phyloP scores from a whole-genome alignment of 1,140 invertebrate species.

The Monochamus saltuarius region DNA sequence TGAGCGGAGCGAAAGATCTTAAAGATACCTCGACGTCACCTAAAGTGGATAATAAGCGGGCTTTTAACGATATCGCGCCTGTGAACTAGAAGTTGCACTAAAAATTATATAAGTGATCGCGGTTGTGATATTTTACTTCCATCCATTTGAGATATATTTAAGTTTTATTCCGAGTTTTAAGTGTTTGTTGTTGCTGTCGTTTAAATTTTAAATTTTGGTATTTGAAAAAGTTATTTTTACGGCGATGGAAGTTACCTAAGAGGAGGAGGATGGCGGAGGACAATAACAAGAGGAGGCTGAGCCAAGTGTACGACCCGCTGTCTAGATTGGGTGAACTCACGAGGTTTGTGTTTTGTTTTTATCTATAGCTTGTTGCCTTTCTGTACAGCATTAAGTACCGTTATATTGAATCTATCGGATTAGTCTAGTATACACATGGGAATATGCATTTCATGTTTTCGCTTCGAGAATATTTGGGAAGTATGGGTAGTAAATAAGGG shows the following conservation, averaged over 20 bases:
- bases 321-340: slow-evolving; percentile 65
- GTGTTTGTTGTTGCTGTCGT: slow-evolving; percentile 3
- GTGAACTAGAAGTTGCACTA: no score
- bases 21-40: slow-evolving; percentile 18
- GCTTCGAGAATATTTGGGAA: no score
- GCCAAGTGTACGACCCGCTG: slow-evolving; percentile 77
- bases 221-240: neutral
- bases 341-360: slow-evolving; percentile 24
- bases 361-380: neutral
- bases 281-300: slow-evolving; percentile 58
- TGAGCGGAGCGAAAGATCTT: slow-evolving; percentile 19
- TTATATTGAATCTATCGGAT: slow-evolving; percentile 26
- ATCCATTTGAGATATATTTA: slow-evolving; percentile 24
- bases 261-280: slow-evolving; percentile 31
- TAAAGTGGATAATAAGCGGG: neutral
- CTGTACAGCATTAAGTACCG: neutral
- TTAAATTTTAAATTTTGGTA: neutral
- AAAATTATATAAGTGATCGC: slow-evolving; percentile 2
- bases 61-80: no score
- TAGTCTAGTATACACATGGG: neutral
- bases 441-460: neutral
- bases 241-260: slow-evolving; percentile 38
- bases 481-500: no score
- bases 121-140: slow-evolving; percentile 35
- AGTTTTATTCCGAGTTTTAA: slow-evolving; percentile 10